A percentile compares a stretch with the other conserved stretches of the same genome.
Conservation (phyloP, 2,113 vertebrate genomes). For the Solenodon paradoxus region DNA sequence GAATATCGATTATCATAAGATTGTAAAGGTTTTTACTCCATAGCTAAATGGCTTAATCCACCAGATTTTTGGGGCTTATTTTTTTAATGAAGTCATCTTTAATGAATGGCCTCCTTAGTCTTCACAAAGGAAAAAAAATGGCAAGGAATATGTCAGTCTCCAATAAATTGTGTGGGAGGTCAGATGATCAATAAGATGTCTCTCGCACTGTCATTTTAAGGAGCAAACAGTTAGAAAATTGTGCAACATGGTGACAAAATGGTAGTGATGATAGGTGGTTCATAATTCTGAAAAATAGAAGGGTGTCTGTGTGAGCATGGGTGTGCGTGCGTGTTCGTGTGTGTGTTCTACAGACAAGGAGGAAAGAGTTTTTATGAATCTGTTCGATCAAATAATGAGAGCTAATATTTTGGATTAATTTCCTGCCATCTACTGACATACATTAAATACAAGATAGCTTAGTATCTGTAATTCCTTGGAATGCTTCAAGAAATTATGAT, state of each 20-base stretch:
- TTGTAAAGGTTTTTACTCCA: constrained; percentile 25
- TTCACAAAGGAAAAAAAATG: constrained; percentile 26
- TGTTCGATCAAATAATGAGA: not conserved
- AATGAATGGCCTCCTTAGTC: constrained; percentile 40
- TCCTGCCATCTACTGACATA: not conserved
- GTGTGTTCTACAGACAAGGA: not conserved
- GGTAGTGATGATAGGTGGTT: not conserved
- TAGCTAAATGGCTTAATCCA: constrained; percentile 21
- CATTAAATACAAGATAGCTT: constrained; percentile 1
- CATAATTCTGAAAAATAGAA: not conserved
- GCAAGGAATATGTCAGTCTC: constrained; percentile 19
- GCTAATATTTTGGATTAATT: not conserved
- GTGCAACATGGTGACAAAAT: not conserved
- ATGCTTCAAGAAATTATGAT: not conserved
- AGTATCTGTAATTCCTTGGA: constrained; percentile 22
- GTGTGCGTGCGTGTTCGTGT: not conserved
- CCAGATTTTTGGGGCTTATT: not conserved
- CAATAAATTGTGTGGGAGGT: constrained; percentile 46
- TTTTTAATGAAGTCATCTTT: constrained; percentile 50
- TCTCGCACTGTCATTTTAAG: constrained; percentile 24
- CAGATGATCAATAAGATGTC: constrained; percentile 28
- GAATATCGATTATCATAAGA: not conserved
- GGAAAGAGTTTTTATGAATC: not conserved
- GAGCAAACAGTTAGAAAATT: not conserved
- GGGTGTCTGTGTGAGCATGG: not conserved